These are phyloP conservation scores for Brachionus koreanus DNA, from an alignment of 1,140 invertebrate genomes.

Conservation along the genomic window DNA sequence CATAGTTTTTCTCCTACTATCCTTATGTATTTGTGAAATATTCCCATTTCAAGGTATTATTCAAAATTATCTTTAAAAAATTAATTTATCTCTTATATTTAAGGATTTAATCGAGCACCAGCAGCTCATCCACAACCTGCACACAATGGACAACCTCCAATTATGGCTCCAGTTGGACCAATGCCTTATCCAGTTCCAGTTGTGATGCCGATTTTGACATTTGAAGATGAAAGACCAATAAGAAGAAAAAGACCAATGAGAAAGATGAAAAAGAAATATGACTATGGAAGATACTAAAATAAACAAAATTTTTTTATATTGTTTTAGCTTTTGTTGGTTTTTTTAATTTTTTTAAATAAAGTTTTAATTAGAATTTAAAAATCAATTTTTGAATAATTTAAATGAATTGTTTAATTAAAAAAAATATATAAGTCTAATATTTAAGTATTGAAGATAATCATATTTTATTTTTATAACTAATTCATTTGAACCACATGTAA, in stretches of 20 bases:
- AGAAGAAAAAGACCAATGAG: neutral
- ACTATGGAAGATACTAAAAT: neutral
- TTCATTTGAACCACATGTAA: too few species aligned
- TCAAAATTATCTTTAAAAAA: neutral
- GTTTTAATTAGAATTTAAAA: neutral
- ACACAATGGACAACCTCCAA: neutral
- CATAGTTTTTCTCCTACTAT: neutral
- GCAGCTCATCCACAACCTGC: neutral
- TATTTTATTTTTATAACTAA: too few species aligned
- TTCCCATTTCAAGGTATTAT: neutral
- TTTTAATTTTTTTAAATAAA: neutral
- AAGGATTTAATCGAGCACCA: neutral
- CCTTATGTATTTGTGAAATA: neutral
- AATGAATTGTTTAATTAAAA: too few species aligned
- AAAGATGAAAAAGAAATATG: neutral
- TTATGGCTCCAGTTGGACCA: neutral
- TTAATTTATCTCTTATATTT: too few species aligned
- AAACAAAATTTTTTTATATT: neutral
- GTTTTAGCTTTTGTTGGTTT: neutral
- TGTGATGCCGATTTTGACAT: neutral
- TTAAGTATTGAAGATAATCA: too few species aligned
- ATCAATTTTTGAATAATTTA: too few species aligned
- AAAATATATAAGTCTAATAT: too few species aligned
- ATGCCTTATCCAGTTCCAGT: slow-evolving; percentile 2
- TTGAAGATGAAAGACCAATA: neutral